Evolutionary conservation across 2,797 vertebrate genomes (phyloP).

Genomic region (Gallinago nigripennis): DNA sequence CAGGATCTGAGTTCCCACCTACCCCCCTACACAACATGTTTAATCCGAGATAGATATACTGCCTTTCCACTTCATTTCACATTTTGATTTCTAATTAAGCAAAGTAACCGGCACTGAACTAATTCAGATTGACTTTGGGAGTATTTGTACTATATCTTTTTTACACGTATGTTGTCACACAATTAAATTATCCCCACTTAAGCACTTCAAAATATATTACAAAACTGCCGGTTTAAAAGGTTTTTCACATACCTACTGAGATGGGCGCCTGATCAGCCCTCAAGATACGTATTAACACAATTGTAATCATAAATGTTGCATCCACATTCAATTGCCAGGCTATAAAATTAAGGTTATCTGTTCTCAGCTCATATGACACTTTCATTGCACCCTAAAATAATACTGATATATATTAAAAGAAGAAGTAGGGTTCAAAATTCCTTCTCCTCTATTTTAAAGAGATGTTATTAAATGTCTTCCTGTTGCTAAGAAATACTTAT

Average conservation of each 20-base stretch:
- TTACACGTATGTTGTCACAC: not conserved
- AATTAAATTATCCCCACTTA: not conserved
- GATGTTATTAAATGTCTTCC: not conserved
- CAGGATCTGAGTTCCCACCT: not conserved
- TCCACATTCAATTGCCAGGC: not conserved
- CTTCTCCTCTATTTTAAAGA: not conserved
- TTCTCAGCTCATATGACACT: not conserved
- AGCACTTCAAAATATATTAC: not conserved
- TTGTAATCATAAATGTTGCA: not conserved
- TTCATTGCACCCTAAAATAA: not conserved
- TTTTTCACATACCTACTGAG: not conserved
- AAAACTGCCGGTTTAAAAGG: not conserved
- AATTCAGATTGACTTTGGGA: not conserved
- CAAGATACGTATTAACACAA: not conserved
- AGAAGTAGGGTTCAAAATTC: not conserved
- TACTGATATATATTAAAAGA: not conserved
- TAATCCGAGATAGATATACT: not conserved
- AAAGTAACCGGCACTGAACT: not conserved
- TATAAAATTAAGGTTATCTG: not conserved
- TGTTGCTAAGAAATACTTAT: not conserved
- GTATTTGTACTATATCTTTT: not conserved
- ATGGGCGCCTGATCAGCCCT: not conserved
- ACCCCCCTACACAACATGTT: accelerated
- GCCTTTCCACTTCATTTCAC: not conserved
- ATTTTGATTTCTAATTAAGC: not conserved